Percentiles rank a stretch among this genome's conserved stretches.
phyloP scores from a whole-genome alignment of 2,888 invertebrate species.

The Drosophila mimetica region DNA sequence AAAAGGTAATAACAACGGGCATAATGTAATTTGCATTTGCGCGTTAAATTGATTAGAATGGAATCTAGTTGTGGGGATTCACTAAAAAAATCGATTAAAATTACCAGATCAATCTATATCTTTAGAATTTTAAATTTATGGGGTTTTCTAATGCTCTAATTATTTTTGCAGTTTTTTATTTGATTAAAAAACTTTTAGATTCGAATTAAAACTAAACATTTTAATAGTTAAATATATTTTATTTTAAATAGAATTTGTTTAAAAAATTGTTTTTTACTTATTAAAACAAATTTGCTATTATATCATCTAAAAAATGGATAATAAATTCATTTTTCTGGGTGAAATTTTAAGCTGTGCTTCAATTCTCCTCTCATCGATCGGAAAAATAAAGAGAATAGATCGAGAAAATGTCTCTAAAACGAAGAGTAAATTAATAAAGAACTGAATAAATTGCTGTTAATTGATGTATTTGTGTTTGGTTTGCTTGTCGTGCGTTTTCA shows the following conservation, averaged over 20 bases:
- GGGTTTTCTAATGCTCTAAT: no score
- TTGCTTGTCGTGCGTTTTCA: constrained; percentile 32
- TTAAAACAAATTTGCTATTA: no score
- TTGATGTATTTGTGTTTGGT: constrained; percentile 36
- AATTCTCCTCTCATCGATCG: background rate
- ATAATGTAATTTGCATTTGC: constrained; percentile 19
- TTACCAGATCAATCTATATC: background rate
- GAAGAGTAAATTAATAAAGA: constrained; percentile 28
- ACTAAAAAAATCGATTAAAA: constrained; percentile 3
- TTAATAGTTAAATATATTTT: no score
- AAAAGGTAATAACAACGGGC: background rate
- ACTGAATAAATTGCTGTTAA: constrained; percentile 36
- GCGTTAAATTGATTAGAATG: constrained; percentile 30
- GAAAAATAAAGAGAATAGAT: background rate
- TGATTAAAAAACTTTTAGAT: no score
- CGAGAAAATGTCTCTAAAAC: constrained; percentile 1
- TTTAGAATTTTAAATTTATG: no score
- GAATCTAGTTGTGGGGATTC: constrained; percentile 19
- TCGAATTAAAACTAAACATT: no score
- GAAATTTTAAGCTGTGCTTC: background rate
- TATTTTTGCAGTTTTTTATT: no score
- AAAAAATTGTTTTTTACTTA: no score
- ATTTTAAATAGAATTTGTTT: no score
- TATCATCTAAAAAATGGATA: no score
- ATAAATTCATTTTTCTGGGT: no score